Percentiles rank a stretch among this genome's conserved stretches.
Conservation (phyloP, 2,888 invertebrate species). For the Macropis europaea region DNA sequence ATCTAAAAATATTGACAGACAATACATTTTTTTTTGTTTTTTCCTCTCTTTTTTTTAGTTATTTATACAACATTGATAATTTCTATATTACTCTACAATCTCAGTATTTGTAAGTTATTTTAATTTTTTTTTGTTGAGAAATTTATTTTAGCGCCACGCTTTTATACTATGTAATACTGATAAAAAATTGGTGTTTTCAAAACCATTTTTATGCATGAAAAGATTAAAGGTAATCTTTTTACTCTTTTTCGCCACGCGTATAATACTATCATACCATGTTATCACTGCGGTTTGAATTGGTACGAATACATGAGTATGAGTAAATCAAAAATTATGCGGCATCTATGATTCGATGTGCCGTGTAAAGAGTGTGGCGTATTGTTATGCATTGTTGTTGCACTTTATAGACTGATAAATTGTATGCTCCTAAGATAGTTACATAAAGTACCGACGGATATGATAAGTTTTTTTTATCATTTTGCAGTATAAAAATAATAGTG, state of each 20-base stretch:
- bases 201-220: constrained; percentile 30
- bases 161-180: constrained; percentile 57
- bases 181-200: constrained; percentile 28
- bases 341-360: constrained; percentile 32
- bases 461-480: constrained; percentile 4
- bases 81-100: constrained; percentile 53
- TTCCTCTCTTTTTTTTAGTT: constrained; percentile 40
- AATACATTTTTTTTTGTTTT: constrained; percentile 26
- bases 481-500: constrained; percentile 7
- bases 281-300: constrained; percentile 27
- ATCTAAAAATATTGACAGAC: not conserved
- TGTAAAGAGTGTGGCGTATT: constrained; percentile 67
- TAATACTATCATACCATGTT: constrained; percentile 12
- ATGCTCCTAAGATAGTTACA: constrained; percentile 44
- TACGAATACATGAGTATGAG: constrained; percentile 26
- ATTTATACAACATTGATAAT: constrained; percentile 55
- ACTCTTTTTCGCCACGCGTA: constrained; percentile 6
- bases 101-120: constrained; percentile 68
- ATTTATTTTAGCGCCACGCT: constrained; percentile 70
- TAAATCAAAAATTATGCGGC: constrained; percentile 34
- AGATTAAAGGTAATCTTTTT: constrained; percentile 42
- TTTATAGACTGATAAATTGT: constrained; percentile 69
- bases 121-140: constrained; percentile 66
- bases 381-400: constrained; percentile 73
- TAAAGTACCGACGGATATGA: constrained; percentile 11